Evolutionary conservation across 2,888 invertebrate species (phyloP).

Genomic region (Archaeoteleia sp.): DNA sequence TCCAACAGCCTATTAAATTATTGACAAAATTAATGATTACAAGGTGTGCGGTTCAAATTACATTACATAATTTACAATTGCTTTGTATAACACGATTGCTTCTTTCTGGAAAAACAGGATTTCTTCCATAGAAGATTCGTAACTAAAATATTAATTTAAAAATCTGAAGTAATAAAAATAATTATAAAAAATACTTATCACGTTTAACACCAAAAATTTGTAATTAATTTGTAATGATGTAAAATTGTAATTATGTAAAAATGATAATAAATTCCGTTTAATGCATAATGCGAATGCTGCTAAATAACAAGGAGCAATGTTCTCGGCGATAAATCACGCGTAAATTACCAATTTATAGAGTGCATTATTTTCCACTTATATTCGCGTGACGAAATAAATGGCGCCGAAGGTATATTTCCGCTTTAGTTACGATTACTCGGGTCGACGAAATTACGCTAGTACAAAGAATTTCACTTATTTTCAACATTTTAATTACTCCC

Average conservation of each 20-base stretch:
- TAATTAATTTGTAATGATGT: too few relatives aligned
- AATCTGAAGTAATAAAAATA: too few relatives aligned
- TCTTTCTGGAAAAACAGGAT: too few relatives aligned
- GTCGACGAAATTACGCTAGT: neutral
- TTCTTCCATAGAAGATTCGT: too few relatives aligned
- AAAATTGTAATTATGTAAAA: too few relatives aligned
- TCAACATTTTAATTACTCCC: conserved; percentile 29
- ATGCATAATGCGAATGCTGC: neutral
- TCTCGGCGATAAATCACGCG: neutral
- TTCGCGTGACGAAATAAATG: neutral
- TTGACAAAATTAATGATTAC: conserved; percentile 35
- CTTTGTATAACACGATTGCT: too few relatives aligned
- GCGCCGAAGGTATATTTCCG: neutral
- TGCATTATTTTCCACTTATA: conserved; percentile 2
- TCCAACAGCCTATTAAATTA: conserved; percentile 29
- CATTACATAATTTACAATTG: conserved; percentile 49
- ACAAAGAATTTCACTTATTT: conserved; percentile 14
- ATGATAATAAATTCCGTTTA: neutral
- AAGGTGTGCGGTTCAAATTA: conserved; percentile 43
- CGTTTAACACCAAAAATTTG: too few relatives aligned
- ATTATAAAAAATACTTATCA: too few relatives aligned
- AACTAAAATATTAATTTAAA: too few relatives aligned
- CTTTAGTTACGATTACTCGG: neutral
- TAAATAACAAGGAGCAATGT: neutral
- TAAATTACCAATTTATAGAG: neutral